Conservation (phyloP, 2,888 invertebrate genomes). For the Matsumyia berberina region DNA sequence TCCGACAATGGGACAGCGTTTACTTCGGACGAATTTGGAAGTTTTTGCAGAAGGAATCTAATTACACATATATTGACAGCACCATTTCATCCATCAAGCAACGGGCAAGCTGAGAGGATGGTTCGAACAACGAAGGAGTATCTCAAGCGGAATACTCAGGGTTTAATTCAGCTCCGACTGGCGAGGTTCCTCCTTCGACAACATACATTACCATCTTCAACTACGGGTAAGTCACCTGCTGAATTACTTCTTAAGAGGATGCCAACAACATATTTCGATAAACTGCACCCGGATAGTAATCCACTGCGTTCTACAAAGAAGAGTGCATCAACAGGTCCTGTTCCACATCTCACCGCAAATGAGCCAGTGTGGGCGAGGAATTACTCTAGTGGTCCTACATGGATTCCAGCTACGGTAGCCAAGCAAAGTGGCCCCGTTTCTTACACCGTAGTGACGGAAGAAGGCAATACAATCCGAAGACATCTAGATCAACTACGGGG, state of each 20-base stretch:
- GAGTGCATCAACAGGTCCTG: too few species aligned
- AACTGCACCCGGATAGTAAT: too few species aligned
- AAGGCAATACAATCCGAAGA: background rate
- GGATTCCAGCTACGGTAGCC: background rate
- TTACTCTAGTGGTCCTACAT: background rate
- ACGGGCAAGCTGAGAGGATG: background rate
- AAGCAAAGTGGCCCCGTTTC: background rate
- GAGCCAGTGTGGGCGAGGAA: background rate
- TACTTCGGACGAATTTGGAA: too few species aligned
- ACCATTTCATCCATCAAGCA: background rate
- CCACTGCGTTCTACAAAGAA: too few species aligned
- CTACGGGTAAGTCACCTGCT: background rate
- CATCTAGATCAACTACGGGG: too few species aligned
- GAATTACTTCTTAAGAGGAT: background rate
- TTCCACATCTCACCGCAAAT: background rate
- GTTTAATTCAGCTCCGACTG: too few species aligned
- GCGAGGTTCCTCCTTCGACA: conserved; percentile 5
- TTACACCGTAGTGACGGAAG: background rate
- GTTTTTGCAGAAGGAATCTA: background rate
- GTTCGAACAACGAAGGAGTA: too few species aligned
- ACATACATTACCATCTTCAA: too few species aligned
- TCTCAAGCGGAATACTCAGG: too few species aligned
- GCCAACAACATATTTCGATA: too few species aligned
- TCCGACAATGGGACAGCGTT: too few species aligned
- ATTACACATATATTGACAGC: background rate